Base-by-base conservation (phyloP, 2,113 vertebrate species). In the Polypterus bichir region DNA sequence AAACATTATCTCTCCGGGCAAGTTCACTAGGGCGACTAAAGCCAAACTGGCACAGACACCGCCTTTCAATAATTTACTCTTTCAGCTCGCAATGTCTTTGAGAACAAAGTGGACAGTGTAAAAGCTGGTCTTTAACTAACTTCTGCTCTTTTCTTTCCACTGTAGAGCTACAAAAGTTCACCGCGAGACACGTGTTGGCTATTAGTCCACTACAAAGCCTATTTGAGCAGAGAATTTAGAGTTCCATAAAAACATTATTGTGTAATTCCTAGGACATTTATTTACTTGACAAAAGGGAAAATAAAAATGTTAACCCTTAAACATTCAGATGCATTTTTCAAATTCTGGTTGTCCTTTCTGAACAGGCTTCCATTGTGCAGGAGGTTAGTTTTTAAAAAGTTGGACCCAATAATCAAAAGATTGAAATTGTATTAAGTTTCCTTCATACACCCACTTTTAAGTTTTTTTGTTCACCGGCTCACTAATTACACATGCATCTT, bases 181-280 rank as follows among this genome's bases (percentile, higher is more conserved):
- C 76, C 80, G 71, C 80, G 68, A 82, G 86, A 81, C 91, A 91
- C 89, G 86, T 89, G 90, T 83, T 83, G 81, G 71, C 81, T 86
- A 83, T 85, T 86, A 80, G 82, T 76, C 81, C 79, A 69, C 84
- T 77, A 88, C 85, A 86, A 84, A 85, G 90, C 82, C 79, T 84
- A 64, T 87, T 91, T 93, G 88, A 91, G 88, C 76, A 80, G 77
- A 89, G 83, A 79, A 87, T 90, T 89, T 87, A 80, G 85, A 87
- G 81, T 86, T 79, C 83, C 89, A 92, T 91, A 89, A 92, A 89
- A 92, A 94, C 90, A 91, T 91, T 91, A 90, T 92, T 93, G 91
- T 92, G 87, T 77, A 11, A 66, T 67, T 84, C 77, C 79, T 70
- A 75, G 86, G 83, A 86, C 87, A 82, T 91, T 90, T 89, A 80